These are phyloP conservation scores for Motacilla alba DNA, from an alignment of 2,113 vertebrate genomes.

Conservation along the genomic window DNA sequence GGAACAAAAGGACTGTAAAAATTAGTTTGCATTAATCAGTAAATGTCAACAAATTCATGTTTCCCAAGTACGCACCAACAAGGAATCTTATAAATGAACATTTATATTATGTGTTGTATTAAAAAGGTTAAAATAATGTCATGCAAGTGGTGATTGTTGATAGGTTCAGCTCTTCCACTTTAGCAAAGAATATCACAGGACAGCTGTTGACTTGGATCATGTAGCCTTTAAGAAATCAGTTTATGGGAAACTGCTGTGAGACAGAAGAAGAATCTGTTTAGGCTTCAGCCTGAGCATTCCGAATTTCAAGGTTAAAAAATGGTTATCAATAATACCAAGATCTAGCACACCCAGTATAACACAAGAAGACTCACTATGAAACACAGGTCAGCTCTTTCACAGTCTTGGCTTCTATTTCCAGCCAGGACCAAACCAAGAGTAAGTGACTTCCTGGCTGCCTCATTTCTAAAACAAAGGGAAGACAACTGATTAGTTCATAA, in stretches of 20 bases:
- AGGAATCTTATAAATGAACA: neutral
- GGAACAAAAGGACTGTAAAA: neutral
- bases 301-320: neutral
- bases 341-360: neutral
- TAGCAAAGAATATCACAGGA: neutral
- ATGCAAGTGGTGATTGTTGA: neutral
- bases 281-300: neutral
- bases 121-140: neutral
- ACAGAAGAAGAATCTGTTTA: neutral
- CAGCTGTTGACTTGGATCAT: neutral
- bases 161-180: neutral
- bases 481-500: neutral
- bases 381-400: neutral
- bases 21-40: neutral
- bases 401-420: neutral
- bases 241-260: neutral
- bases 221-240: neutral
- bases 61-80: neutral
- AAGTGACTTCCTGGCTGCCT: neutral
- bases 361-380: neutral
- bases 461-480: neutral
- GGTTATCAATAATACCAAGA: neutral
- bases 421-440: neutral
- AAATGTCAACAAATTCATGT: neutral
- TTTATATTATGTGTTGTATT: neutral